Base-by-base conservation (phyloP, 2,797 vertebrate species). In the Mormyrus proboscirostris region DNA sequence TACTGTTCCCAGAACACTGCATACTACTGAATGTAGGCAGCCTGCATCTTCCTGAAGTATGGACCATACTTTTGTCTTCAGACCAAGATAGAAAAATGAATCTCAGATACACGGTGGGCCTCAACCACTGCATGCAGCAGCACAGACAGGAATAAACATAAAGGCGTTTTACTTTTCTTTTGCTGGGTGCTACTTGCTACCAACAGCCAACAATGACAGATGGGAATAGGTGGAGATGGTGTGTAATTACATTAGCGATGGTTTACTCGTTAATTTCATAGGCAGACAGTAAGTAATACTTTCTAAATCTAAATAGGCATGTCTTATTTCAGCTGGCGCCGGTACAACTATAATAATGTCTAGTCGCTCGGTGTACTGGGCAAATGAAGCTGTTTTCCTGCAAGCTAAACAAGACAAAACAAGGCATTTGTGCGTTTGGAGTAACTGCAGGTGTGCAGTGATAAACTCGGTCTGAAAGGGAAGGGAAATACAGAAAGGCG, bases 191-290 rank as follows among this genome's bases (percentile, higher is more conserved):
- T 29, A 25, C 44, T 53, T 44, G 88, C 82, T 57, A 88, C 49
- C 59, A 86, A 22, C 51, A n/a, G n/a, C 9, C 82, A 41, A 85
- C 76, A 88, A 10, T 86, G 44, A 88, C 89, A 88, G 88, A 88
- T 86, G 57, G 33, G 82, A 88, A 88, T 88, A 88, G 76, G 49
- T 88, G 73, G 69, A 88, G 87, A 33, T 49, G 69, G 47, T 50
- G 7, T 65, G 44, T 69, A 90, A 90, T 88, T 87, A 62, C 89
- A 90, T 53, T 88, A 83, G 55, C n/a, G 82, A 83, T 51, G 86
- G 86, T 62, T 90, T 87, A 53, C 73, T 47, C 65, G 62, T 59
- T 83, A 19, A 83, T 90, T 90, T 90, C 76, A 83, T 38, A 55
- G 76, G 69, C 86, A 88, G 53, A 38, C 55, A 29, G 86, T 83